Conservation (phyloP, 2,888 invertebrate species). For the Xylocampa areola region DNA sequence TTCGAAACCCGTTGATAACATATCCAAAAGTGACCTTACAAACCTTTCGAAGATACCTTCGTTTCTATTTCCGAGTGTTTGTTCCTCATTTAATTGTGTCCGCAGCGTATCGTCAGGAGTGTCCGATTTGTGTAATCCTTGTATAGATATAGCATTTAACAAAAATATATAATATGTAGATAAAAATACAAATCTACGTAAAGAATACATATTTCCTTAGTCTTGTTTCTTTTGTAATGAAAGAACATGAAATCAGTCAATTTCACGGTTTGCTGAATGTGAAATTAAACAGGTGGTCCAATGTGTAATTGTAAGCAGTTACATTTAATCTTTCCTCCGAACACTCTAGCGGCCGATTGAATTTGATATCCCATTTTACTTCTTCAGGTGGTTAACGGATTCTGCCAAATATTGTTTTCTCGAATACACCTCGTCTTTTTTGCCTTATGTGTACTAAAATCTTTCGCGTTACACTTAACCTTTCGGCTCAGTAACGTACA, state of each 20-base stretch:
- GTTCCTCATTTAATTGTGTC: background rate
- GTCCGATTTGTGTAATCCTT: background rate
- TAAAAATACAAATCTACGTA: conserved; percentile 9
- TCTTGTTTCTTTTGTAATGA: background rate
- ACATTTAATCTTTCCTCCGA: conserved; percentile 54
- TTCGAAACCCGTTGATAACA: conserved; percentile 63
- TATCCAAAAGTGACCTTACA: conserved; percentile 64
- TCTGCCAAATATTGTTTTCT: conserved; percentile 64
- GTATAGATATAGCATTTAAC: background rate
- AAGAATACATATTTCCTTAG: conserved; percentile 25
- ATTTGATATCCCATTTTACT: conserved; percentile 60
- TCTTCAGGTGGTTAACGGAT: conserved; percentile 59
- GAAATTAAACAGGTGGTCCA: conserved; percentile 37
- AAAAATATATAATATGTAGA: conserved; percentile 9
- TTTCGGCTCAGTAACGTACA: too few relatives aligned
- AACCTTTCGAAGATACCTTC: conserved; percentile 72
- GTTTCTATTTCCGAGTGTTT: background rate
- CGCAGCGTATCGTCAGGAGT: background rate
- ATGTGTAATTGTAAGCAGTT: conserved; percentile 44
- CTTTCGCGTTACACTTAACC: conserved; percentile 68
- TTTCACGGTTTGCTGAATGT: conserved; percentile 55
- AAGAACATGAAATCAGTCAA: conserved; percentile 41
- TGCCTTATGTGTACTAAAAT: conserved; percentile 60
- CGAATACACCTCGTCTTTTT: conserved; percentile 67
- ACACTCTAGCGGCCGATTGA: conserved; percentile 67